Evolutionary conservation across 1,140 invertebrate species (phyloP), one percentile per base, ranked within the genome.

Genomic region (Saccostrea echinata): DNA sequence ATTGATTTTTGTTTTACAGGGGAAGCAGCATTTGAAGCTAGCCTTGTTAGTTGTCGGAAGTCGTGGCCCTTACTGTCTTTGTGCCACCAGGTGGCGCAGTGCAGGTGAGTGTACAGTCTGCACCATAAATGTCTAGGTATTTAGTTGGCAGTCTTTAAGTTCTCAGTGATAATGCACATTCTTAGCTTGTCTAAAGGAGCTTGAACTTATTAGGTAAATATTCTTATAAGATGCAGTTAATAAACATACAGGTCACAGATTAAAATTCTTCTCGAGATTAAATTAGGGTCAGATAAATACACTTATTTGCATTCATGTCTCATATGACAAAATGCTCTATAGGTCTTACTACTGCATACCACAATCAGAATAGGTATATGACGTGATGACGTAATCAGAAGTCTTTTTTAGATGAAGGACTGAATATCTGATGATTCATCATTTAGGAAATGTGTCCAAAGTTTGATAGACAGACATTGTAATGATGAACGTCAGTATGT

Each of bases 51-150:
- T 89, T 21, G 84, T 89, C 8, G 85, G 88, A 61, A 82, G 85
- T 57, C 51, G 82, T n/a, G 82, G 85, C 43, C 88, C 88, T 3
- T 89, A 86, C 64, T 89, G 88, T 64, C 53, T 89, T n/a, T 86
- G 88, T 85, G 85, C 88, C 35, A 84, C 86, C 24, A 86, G 85
- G 27, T 89, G 88, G 88, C 86, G 88, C 64, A 89, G 83, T 87
- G 76, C 88, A 85, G 88, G 85, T 89, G 35, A 53, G 52, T 82
- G 76, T 80, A 43, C 55, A 61, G 21, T n/a, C 43, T 61, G 55
- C 18, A 61, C n/a, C 18, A 21, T 61, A 18, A 61, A 61, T 61
- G 16, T 27, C 8, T 24, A 27, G 12, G 16, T 35, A 43, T 43
- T 4, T 43, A 43, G 43, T 9, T 43, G n/a, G 18, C 18, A 21